Percentiles rank a stretch among this genome's conserved stretches.
Conservation (phyloP, 2,113 vertebrate species). For the Podocnemis expansa region DNA sequence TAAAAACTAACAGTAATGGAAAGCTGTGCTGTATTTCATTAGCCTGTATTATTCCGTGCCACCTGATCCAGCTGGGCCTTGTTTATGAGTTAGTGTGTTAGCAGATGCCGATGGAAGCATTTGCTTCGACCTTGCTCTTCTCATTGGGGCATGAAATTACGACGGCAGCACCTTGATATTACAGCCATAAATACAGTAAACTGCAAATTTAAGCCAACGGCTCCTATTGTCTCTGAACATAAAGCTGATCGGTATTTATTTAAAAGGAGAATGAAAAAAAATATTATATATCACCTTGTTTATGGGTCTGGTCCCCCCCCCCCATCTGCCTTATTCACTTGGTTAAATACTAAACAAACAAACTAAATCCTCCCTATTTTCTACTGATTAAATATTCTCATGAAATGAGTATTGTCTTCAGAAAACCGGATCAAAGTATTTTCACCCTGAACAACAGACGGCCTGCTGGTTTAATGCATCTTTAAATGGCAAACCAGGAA, state of each 20-base stretch:
- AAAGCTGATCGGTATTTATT: constrained; percentile 99
- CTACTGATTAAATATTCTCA: constrained; percentile 72
- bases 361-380: constrained; percentile 74
- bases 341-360: constrained; percentile 83
- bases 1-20: constrained; percentile 99
- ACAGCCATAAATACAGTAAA: constrained; percentile 99
- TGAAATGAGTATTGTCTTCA: constrained; percentile 63
- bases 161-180: constrained; percentile 99
- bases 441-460: constrained; percentile 36
- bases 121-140: constrained; percentile 99
- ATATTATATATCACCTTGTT: constrained; percentile 99
- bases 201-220: constrained; percentile 99
- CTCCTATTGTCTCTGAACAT: constrained; percentile 99
- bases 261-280: constrained; percentile 98
- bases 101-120: constrained; percentile 99
- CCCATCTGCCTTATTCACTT: constrained; percentile 80
- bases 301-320: constrained; percentile 93
- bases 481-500: constrained; percentile 45
- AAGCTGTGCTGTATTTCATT: constrained; percentile 99
- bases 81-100: constrained; percentile 99
- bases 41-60: constrained; percentile 99
- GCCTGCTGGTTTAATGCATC: not conserved
- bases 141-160: constrained; percentile 99
- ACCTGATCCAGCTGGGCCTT: constrained; percentile 99
- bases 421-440: constrained; percentile 66